Percentiles rank a stretch among this genome's conserved stretches.
Evolutionary conservation across 2,797 vertebrate species (phyloP).

Genomic region (Carduelis carduelis): DNA sequence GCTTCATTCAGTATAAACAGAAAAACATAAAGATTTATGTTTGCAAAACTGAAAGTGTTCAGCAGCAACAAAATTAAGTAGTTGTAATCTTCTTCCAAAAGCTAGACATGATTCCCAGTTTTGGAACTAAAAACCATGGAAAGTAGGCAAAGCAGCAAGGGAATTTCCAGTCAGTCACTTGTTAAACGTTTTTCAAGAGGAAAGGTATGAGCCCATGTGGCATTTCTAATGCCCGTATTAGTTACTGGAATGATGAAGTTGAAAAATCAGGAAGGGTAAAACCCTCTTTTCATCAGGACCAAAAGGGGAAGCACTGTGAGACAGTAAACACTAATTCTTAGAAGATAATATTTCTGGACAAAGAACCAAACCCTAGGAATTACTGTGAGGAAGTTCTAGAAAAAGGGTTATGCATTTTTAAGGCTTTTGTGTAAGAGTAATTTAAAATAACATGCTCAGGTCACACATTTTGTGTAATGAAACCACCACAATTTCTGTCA

Average conservation of each 20-base stretch:
- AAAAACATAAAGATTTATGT: background rate
- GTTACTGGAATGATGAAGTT: background rate
- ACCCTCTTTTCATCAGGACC: background rate
- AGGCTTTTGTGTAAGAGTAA: background rate
- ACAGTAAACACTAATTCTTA: background rate
- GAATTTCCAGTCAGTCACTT: background rate
- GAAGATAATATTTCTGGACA: background rate
- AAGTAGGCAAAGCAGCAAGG: background rate
- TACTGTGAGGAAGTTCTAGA: background rate
- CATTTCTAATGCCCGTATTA: background rate
- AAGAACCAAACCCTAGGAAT: background rate
- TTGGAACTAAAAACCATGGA: background rate
- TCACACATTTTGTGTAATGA: background rate
- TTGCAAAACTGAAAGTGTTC: background rate
- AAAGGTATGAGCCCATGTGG: fast-evolving
- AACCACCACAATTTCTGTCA: background rate
- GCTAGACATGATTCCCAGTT: background rate
- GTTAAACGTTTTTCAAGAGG: background rate
- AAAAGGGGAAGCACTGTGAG: background rate
- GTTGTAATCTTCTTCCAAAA: background rate
- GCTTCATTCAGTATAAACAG: background rate
- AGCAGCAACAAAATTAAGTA: background rate
- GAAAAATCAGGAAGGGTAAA: background rate
- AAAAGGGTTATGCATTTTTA: background rate
- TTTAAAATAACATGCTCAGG: background rate